Evolutionary conservation across 35 echinoderm and acorn worm genomes (phyloP).

Genomic region (Lytechinus pictus): DNA sequence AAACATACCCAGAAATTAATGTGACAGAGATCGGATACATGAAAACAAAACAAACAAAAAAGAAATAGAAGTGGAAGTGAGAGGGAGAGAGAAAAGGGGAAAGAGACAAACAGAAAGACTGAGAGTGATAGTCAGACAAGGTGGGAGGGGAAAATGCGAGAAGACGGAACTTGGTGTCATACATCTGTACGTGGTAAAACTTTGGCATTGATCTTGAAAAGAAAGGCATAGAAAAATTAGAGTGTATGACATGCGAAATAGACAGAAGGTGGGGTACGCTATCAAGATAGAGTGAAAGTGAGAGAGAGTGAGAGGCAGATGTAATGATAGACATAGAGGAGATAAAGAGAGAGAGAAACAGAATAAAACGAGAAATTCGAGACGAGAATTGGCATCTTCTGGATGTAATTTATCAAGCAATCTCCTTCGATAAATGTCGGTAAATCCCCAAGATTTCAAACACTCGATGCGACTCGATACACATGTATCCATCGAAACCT

Average conservation of each 20-base stretch:
- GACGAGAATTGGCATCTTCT: constrained; percentile 2
- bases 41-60: no score
- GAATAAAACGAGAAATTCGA: not conserved
- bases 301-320: not conserved
- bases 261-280: not conserved
- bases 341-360: not conserved
- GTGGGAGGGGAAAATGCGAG: no score
- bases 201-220: no score
- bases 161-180: no score
- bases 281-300: not conserved
- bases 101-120: not conserved
- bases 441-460: constrained; percentile 5
- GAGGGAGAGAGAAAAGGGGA: not conserved
- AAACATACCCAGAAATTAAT: no score
- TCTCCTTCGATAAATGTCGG: constrained; percentile 10
- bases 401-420: constrained; percentile 19
- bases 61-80: not conserved
- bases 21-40: no score
- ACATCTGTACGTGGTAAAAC: no score
- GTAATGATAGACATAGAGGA: not conserved
- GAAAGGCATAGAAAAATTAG: no score
- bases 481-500: not conserved
- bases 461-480: not conserved
- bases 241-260: not conserved
- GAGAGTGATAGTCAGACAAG: not conserved